Evolutionary conservation across 2,113 vertebrate species (phyloP), one percentile per base, ranked within the genome.

Genomic region (Perca flavescens): DNA sequence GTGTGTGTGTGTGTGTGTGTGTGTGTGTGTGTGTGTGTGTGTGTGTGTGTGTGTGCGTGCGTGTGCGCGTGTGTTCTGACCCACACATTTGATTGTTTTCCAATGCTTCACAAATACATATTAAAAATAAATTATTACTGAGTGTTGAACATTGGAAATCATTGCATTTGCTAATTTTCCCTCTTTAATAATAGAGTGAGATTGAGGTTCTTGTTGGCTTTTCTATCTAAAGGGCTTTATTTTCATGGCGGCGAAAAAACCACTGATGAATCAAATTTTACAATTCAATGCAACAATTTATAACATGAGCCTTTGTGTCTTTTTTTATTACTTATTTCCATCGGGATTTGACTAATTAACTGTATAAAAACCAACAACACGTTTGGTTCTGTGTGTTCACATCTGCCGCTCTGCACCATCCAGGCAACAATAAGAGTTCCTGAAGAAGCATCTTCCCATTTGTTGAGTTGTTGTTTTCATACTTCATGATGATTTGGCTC

Each of bases 71-170:
- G 1, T 77, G 8, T 6, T 64, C 25, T 83, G 16, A 31, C 19
- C 43, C 5, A 22, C n/a, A 54, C 71, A 13, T 11, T 28, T 19
- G 28, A 7, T 36, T 61, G 31, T 28, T 61, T 78, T 47, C 13
- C 36, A 54, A 96, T 96, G 89, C 96, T 96, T 91, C 95, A 95
- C 34, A 96, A 95, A 70, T 19, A 16, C 36, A 4, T 12, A 17
- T 17, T 56, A 2, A 22, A n/a, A 5, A 25, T 2, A 52, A 21
- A 46, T 49, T 7, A 74, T 60, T 13, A 61, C 25, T 14, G 6
- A 43, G 9, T 12, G 4, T 7, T 56, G 21, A 0, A 25, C 10
- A 74, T 22, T 49, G 14, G 47, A 74, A 36, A 16, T 22, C 8
- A 11, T 21, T 52, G 58, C 14, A 63, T 52, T 21, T 1, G 21